Conservation (phyloP, 2,888 invertebrate genomes). For the Thera britannica region DNA sequence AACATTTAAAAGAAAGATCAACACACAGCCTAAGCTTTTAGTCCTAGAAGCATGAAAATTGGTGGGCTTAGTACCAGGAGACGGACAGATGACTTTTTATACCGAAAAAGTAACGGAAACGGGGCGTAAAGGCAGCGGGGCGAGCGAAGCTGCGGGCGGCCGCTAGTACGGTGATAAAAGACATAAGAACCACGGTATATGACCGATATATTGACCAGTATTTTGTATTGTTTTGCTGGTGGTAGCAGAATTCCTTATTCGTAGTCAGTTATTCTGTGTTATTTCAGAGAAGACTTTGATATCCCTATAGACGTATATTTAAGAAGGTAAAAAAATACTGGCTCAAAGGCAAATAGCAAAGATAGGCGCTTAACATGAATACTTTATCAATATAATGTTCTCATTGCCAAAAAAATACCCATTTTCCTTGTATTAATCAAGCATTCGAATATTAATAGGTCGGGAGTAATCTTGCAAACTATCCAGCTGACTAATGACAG, state of each 20-base stretch:
- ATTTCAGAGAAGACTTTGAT: background rate
- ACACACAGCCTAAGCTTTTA: too few species aligned
- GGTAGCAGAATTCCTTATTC: too few species aligned
- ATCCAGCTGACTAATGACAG: conserved; percentile 54
- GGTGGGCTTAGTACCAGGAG: too few species aligned
- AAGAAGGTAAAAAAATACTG: background rate
- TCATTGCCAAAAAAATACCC: background rate
- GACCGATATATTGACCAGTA: too few species aligned
- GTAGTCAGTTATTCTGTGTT: background rate
- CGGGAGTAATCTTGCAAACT: conserved; percentile 48
- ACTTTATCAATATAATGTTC: background rate
- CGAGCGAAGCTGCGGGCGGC: too few species aligned
- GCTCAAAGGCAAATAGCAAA: background rate
- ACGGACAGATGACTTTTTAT: too few species aligned
- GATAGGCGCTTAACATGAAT: background rate
- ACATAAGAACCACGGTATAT: background rate
- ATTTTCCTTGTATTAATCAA: conserved; percentile 14
- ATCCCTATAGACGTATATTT: background rate
- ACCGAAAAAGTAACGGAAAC: too few species aligned
- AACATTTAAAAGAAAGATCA: too few species aligned
- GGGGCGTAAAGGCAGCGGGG: too few species aligned
- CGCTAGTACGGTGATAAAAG: background rate
- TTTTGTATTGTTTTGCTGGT: too few species aligned
- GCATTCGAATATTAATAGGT: conserved; percentile 29
- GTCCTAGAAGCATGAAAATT: too few species aligned